These are phyloP conservation scores for Eciton burchellii DNA, from an alignment of 1,140 invertebrate genomes.

Conservation along the genomic window DNA sequence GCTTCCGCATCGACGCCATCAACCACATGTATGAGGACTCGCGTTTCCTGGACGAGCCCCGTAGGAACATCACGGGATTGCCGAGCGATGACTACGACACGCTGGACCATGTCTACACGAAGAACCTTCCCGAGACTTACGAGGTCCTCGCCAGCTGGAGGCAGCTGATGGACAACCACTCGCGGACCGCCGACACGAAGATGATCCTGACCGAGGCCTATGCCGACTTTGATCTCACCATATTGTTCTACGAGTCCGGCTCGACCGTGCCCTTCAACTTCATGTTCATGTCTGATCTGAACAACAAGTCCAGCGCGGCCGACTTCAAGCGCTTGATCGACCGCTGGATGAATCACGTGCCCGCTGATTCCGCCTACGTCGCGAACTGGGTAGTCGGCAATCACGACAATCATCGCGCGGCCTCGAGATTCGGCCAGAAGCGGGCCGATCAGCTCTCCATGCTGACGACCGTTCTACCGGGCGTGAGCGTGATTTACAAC, in stretches of 20 bases:
- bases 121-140: conserved; percentile 80
- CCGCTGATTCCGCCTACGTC: conserved; percentile 74
- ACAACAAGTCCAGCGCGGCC: conserved; percentile 85
- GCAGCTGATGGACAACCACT: conserved; percentile 68
- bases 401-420: conserved; percentile 76
- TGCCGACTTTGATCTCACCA: conserved; percentile 85
- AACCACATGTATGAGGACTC: conserved; percentile 84
- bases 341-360: conserved; percentile 87
- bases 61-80: conserved; percentile 58
- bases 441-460: conserved; percentile 90
- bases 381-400: conserved; percentile 88
- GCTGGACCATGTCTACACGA: conserved; percentile 78
- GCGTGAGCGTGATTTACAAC: conserved; percentile 91
- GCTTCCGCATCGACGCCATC: conserved; percentile 90
- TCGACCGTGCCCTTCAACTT: conserved; percentile 88
- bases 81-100: conserved; percentile 75
- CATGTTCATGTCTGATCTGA: conserved; percentile 85
- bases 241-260: conserved; percentile 88
- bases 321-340: conserved; percentile 86
- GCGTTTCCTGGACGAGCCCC: conserved; percentile 80
- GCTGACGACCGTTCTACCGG: conserved; percentile 89
- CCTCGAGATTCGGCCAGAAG: conserved; percentile 86
- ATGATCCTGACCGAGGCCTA: conserved; percentile 90
- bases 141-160: conserved; percentile 78
- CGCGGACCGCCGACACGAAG: conserved; percentile 48